phyloP scores from a whole-genome alignment of 2,888 invertebrate species.

The Smittia sp. region DNA sequence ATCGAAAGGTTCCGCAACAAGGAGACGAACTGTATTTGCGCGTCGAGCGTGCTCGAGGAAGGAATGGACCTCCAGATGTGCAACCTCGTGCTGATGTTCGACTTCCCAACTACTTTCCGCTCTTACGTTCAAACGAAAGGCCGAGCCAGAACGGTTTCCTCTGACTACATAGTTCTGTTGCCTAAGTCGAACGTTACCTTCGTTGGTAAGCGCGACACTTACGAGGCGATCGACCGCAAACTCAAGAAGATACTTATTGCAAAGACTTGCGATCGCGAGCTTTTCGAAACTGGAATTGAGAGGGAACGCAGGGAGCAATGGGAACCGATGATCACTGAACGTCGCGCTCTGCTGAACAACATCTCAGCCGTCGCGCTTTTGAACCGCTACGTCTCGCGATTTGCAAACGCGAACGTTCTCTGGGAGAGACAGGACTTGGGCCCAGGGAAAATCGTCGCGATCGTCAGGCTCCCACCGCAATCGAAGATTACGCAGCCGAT shows the following conservation, averaged over 20 bases:
- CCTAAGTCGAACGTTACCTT: constrained; percentile 49
- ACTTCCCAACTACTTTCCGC: constrained; percentile 67
- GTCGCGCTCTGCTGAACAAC: constrained; percentile 47
- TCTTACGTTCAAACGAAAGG: constrained; percentile 89
- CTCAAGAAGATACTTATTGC: constrained; percentile 60
- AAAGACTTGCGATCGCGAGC: constrained; percentile 56
- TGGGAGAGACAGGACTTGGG: not conserved
- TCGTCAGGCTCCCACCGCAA: not conserved
- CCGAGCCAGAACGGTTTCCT: constrained; percentile 67
- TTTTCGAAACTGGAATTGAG: constrained; percentile 56
- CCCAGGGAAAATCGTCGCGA: not conserved
- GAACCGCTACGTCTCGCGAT: constrained; percentile 62
- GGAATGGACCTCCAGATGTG: constrained; percentile 85
- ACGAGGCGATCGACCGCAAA: constrained; percentile 56
- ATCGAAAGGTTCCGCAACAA: constrained; percentile 59
- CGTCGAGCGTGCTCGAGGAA: constrained; percentile 85
- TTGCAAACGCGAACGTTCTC: not conserved
- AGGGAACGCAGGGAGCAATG: constrained; percentile 53
- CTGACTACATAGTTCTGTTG: constrained; percentile 62
- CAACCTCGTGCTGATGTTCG: constrained; percentile 73
- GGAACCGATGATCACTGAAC: constrained; percentile 45
- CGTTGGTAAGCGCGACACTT: constrained; percentile 52
- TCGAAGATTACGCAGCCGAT: not conserved
- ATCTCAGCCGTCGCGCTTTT: constrained; percentile 55
- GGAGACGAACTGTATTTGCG: constrained; percentile 63